These are phyloP conservation scores for Indri indri DNA, from an alignment of 2,113 vertebrate genomes.

Conservation along the genomic window DNA sequence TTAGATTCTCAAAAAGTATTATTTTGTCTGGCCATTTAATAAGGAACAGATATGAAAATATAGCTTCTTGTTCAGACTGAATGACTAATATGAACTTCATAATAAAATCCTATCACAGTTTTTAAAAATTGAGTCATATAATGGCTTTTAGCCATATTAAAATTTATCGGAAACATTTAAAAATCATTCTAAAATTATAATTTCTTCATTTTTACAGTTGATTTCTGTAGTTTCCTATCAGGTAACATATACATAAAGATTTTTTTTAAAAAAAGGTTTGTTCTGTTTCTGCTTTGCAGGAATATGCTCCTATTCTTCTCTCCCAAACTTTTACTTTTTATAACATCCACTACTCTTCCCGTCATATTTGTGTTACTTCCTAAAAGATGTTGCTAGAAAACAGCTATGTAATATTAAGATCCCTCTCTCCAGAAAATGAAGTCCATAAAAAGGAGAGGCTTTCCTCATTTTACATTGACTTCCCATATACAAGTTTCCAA, in stretches of 20 bases:
- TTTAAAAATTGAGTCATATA: constrained; percentile 7
- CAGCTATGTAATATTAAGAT: not conserved
- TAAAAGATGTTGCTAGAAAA: not conserved
- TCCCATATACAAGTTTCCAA: not conserved
- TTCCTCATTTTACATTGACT: not conserved
- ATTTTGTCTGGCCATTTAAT: not conserved
- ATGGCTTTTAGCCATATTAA: not conserved
- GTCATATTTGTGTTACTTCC: not conserved
- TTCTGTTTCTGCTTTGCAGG: not conserved
- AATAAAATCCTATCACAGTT: not conserved
- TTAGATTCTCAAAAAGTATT: not conserved
- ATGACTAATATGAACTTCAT: not conserved
- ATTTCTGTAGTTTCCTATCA: not conserved
- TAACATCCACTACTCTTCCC: not conserved
- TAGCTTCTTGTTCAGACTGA: not conserved
- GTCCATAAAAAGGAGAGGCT: not conserved
- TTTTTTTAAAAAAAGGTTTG: not conserved
- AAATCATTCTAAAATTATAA: constrained; percentile 1
- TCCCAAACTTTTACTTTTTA: not conserved
- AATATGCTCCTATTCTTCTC: not conserved
- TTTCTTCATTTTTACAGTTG: not conserved
- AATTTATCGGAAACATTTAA: not conserved
- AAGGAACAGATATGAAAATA: not conserved
- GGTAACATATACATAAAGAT: not conserved
- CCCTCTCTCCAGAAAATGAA: constrained; percentile 20